phyloP scores from a whole-genome alignment of 2,797 vertebrate genomes.

The Melanotaenia parkinsoni region DNA sequence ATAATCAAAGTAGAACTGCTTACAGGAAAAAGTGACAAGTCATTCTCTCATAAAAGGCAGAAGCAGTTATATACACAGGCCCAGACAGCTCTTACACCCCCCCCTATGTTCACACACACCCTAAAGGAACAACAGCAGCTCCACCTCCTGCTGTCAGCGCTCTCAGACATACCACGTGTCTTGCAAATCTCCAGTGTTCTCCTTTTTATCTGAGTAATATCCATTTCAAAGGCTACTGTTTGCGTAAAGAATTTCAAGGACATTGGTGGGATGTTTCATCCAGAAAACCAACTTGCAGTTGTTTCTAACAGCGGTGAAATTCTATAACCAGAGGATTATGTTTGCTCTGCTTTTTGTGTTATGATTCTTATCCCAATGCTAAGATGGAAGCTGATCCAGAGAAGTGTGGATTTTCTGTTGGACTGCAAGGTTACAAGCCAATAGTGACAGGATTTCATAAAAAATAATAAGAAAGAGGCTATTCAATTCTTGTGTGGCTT shows the following conservation, averaged over 20 bases:
- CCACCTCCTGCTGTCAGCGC: conserved; percentile 4
- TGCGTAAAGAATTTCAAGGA: conserved; percentile 9
- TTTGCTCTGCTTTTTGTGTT: not conserved
- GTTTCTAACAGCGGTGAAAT: not conserved
- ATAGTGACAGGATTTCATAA: not conserved
- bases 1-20: conserved; percentile 21
- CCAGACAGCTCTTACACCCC: conserved; percentile 50
- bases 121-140: conserved; percentile 26
- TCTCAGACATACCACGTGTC: conserved; percentile 4
- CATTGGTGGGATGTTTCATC: not conserved
- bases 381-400: not conserved
- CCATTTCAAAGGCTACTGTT: conserved; percentile 22
- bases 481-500: not conserved
- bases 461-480: not conserved
- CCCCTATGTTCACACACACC: conserved; percentile 11
- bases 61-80: conserved; percentile 32
- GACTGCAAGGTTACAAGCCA: not conserved
- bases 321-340: not conserved
- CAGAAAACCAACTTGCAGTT: conserved; percentile 3
- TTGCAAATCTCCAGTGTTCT: not conserved
- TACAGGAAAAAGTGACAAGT: conserved; percentile 29
- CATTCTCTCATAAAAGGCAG: conserved; percentile 43
- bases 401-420: not conserved
- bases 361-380: not conserved
- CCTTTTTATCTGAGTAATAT: conserved; percentile 7